Percentiles rank a stretch among this genome's conserved stretches.
These are phyloP conservation scores for Champsocephalus gunnari DNA, from an alignment of 2,797 vertebrate species.

Conservation along the genomic window DNA sequence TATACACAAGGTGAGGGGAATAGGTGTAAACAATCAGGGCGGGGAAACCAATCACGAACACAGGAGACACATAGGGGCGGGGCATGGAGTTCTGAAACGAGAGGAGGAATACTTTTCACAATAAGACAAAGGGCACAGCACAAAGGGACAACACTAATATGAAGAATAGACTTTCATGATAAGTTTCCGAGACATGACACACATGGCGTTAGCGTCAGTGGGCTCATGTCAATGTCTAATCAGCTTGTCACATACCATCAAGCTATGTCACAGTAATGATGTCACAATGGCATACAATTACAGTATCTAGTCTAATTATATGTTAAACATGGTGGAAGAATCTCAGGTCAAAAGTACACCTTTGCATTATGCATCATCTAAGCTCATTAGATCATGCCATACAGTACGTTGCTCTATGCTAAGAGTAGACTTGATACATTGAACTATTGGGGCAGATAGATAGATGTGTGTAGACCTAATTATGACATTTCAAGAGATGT, in stretches of 20 bases:
- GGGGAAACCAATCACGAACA: too few relatives aligned
- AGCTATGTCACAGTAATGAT: not conserved
- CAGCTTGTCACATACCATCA: not conserved
- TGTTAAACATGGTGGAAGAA: conserved; percentile 23
- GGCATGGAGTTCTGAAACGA: too few relatives aligned
- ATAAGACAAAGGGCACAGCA: too few relatives aligned
- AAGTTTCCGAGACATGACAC: not conserved
- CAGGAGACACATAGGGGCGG: too few relatives aligned
- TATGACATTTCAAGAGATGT: conserved; percentile 56
- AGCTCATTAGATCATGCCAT: conserved; percentile 36
- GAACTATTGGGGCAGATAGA: conserved; percentile 40
- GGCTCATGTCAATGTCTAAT: not conserved
- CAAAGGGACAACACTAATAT: too few relatives aligned
- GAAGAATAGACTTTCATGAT: too few relatives aligned
- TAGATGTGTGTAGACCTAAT: conserved; percentile 52
- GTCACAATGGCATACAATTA: not conserved
- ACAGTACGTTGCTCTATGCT: conserved; percentile 31
- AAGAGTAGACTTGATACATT: conserved; percentile 33
- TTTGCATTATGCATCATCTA: conserved; percentile 26
- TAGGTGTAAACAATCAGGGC: too few relatives aligned
- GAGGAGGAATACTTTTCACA: too few relatives aligned
- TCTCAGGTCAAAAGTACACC: conserved; percentile 26
- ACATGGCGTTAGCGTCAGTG: not conserved
- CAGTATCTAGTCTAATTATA: conserved; percentile 10
- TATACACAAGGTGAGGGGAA: too few relatives aligned